phyloP scores from a whole-genome alignment of 2,888 invertebrate genomes.

The Odontothrips loti region DNA sequence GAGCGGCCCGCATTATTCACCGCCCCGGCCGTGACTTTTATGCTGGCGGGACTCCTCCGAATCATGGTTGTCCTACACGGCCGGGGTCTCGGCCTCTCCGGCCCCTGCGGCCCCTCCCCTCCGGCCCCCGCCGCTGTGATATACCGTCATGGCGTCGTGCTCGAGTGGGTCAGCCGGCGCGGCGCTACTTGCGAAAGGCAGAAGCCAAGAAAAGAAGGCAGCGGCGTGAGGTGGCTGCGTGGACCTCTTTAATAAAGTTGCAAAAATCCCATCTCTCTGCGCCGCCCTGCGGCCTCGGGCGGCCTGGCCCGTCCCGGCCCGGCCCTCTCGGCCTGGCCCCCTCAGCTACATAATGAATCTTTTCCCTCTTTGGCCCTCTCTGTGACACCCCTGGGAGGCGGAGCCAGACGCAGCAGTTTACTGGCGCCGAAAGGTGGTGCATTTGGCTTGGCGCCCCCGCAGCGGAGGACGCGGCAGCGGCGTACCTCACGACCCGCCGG shows the following conservation, averaged over 20 bases:
- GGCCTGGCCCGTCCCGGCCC: not conserved
- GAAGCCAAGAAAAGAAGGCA: not conserved
- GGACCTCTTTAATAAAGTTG: slow-evolving; percentile 11
- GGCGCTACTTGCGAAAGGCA: not conserved
- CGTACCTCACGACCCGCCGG: not conserved
- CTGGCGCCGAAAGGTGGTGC: not conserved
- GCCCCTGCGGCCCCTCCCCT: not conserved
- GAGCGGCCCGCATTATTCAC: too few relatives aligned
- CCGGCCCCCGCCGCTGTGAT: not conserved
- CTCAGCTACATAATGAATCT: slow-evolving; percentile 20
- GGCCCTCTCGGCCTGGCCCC: not conserved
- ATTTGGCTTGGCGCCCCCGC: not conserved
- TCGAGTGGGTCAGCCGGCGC: too few relatives aligned
- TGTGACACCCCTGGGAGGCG: not conserved
- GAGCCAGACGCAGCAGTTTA: not conserved
- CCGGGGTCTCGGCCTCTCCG: too few relatives aligned
- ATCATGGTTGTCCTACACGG: too few relatives aligned
- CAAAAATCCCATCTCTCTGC: not conserved
- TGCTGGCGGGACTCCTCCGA: too few relatives aligned
- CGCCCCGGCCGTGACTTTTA: too few relatives aligned
- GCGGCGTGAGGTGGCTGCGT: not conserved
- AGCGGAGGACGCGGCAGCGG: not conserved
- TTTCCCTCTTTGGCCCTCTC: slow-evolving; percentile 1
- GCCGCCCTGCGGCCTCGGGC: not conserved
- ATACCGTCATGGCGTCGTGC: not conserved